Percentiles rank a stretch among this genome's conserved stretches.
Evolutionary conservation across 1,140 invertebrate species (phyloP).

Genomic region (Diorhabda sublineata): DNA sequence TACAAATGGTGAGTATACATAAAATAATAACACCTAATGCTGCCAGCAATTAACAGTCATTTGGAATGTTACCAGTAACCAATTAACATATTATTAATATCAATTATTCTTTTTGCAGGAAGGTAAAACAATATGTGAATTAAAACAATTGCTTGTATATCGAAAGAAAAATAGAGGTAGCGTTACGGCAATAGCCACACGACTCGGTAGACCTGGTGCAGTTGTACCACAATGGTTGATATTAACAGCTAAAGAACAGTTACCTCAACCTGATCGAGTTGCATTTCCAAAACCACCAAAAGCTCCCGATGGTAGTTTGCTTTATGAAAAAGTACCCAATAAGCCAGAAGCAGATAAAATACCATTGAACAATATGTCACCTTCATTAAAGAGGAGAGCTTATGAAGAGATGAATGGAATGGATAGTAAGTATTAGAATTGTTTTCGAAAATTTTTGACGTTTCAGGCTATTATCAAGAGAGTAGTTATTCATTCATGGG

Average conservation of each 20-base stretch:
- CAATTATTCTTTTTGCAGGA: constrained; percentile 16
- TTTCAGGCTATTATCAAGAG: not conserved
- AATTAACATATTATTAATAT: too few species aligned
- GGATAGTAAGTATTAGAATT: constrained; percentile 64
- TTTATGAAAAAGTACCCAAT: constrained; percentile 79
- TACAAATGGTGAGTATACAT: constrained; percentile 32
- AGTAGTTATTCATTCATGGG: not conserved
- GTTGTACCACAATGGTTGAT: constrained; percentile 73
- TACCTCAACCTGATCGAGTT: constrained; percentile 73
- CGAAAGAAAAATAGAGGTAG: constrained; percentile 56
- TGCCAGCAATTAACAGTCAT: too few species aligned
- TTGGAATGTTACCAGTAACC: too few species aligned
- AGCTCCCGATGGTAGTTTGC: constrained; percentile 76
- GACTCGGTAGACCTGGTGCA: constrained; percentile 65
- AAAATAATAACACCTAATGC: not conserved
- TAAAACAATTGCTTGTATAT: constrained; percentile 56
- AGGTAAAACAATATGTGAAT: constrained; percentile 57
- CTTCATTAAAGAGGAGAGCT: constrained; percentile 67
- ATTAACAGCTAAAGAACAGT: constrained; percentile 66
- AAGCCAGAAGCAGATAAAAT: constrained; percentile 69
- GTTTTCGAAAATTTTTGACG: constrained; percentile 7
- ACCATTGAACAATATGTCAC: constrained; percentile 53
- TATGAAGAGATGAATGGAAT: constrained; percentile 88
- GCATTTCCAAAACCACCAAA: constrained; percentile 86
- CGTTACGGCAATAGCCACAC: constrained; percentile 73